Base-by-base conservation (phyloP, 2,797 vertebrate species). In the Phoeniculus purpureus region DNA sequence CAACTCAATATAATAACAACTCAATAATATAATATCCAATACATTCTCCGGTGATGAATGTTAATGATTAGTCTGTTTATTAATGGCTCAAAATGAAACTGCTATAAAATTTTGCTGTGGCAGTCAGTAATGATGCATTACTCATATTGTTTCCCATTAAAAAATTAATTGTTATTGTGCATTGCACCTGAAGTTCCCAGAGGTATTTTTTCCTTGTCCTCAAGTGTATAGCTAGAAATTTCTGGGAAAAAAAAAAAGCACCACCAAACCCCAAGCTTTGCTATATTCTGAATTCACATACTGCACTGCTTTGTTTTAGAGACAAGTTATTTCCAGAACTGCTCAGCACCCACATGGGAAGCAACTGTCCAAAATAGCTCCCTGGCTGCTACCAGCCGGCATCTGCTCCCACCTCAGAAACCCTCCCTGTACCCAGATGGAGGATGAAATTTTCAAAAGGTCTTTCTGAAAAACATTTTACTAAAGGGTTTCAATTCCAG, bases 71-170 rank as follows among this genome's bases (percentile, higher is more conserved):
- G 61, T 48, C 61, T 65, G 34, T 60, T 93, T 94, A 93, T 93
- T 95, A 94, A 94, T 84, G 72, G 43, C 64, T 81, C 25, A 81
- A 92, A 91, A 72, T 48, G 77, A 65, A 86, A 80, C 56, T 29
- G 60, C 71, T 55, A 61, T 79, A 76, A 95, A 91, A 78, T 81
- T 92, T 23, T 10, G 4, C 72, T 2, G 0, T n/a, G 34, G 56
- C 8, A 85, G 47, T 68, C 84, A 86, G 68, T n/a, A 67, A 73
- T 90, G 71, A 95, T 85, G 59, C 32, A 92, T 94, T 89, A 31
- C 50, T 73, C 48, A 56, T 43, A 80, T 80, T 91, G 92, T 64
- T 73, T 86, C 71, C 66, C n/a, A 80, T 83, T 16, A 60, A 55
- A 81, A 94, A 85, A 74, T n/a, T 75, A 82, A 71, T 81, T 84